Conservation (phyloP, 2,797 vertebrate genomes). For the Pygocentrus nattereri region DNA sequence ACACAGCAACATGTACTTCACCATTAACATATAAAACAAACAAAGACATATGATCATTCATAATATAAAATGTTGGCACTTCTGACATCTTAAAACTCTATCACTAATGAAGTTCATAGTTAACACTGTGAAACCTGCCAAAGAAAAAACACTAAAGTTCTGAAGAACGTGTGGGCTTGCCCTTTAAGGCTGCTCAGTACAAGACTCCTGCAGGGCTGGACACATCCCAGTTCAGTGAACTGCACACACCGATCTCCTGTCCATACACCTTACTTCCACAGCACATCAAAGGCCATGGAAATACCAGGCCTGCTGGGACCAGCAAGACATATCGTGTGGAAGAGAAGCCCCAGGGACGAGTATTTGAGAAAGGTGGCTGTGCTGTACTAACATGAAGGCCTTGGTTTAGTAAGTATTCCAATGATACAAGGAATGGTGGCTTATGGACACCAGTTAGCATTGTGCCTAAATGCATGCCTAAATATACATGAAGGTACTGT, state of each 20-base stretch:
- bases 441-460: not conserved
- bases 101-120: conserved; percentile 1
- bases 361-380: conserved; percentile 12
- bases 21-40: not conserved
- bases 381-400: not conserved
- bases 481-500: no score
- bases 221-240: conserved; percentile 30
- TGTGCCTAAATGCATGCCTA: not conserved
- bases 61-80: not conserved
- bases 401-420: not conserved
- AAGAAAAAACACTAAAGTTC: not conserved
- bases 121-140: conserved; percentile 9
- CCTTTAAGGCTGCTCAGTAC: conserved; percentile 18
- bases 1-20: conserved; percentile 27
- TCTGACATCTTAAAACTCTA: no score
- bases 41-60: not conserved
- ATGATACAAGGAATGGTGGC: no score
- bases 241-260: conserved; percentile 27
- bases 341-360: conserved; percentile 53
- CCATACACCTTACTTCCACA: conserved; percentile 40
- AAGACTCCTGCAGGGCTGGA: not conserved
- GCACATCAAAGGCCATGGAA: conserved; percentile 61
- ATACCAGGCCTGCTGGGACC: conserved; percentile 57
- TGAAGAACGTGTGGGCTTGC: conserved; percentile 9
- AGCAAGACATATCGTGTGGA: not conserved